Evolutionary conservation across 2,113 vertebrate genomes (phyloP), one percentile per base, ranked within the genome.

Genomic region (Lichenostomus cassidix): DNA sequence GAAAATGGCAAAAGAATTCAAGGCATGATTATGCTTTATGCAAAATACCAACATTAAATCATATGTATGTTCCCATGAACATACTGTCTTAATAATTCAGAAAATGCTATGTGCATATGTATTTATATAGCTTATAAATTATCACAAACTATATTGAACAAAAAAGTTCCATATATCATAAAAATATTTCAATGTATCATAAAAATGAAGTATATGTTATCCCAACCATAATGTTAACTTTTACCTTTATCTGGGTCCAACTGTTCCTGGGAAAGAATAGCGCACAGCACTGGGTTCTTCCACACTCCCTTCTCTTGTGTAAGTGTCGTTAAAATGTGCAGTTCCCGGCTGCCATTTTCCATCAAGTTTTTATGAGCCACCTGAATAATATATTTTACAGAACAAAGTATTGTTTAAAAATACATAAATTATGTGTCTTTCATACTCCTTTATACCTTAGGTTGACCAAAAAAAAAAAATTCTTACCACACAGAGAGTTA

Each of bases 261-360:
- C 55, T 94, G 90, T 49, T 98, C 97, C 47, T 98, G 98, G 89
- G 98, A 98, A 93, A 99, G 98, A 93, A 99, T 98, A 90, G 94
- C 96, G 93, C 97, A 97, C 80, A 99, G 97, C 23, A 99, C 96
- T 18, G 95, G 92, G 95, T 98, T 98, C 92, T 97, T 98, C 99
- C 99, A 99, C 58, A 98, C 98, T 17, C 99, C 99, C 35, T 97
- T 97, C 83, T 99, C 98, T 95, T 98, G 98, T 52, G 98, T 97
- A 97, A 99, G 94, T 28, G 97, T 97, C 88, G 97, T 98, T 93
- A 99, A 98, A 96, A 98, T 96, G 39, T 97, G 97, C 84, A 99
- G 98, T 94, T 99, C 98, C 76, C 82, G 83, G 82, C 98, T 98
- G 80, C 98, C 99, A 86, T 98, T 98, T 97, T 99, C 98, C 97